Evolutionary conservation across 1,140 invertebrate genomes (phyloP).

Genomic region (Drosophila takahashii): DNA sequence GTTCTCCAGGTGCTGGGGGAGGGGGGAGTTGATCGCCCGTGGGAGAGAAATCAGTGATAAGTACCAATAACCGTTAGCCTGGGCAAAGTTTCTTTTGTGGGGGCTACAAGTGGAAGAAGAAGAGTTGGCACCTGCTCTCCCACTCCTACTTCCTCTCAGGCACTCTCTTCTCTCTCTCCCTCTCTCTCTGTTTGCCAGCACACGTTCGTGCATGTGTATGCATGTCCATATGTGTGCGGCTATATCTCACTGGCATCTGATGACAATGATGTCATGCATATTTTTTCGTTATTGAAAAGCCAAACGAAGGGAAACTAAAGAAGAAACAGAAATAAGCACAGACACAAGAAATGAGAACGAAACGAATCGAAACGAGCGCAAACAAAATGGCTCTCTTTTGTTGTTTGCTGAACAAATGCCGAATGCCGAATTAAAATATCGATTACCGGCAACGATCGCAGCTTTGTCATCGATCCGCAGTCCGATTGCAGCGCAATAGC

Average conservation of each 20-base stretch:
- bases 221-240: slow-evolving; percentile 11
- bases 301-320: slow-evolving; percentile 49
- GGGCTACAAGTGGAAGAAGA: slow-evolving; percentile 2
- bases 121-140: slow-evolving; percentile 26
- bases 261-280: slow-evolving; percentile 79
- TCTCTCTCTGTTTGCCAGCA: slow-evolving; percentile 2
- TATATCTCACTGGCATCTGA: slow-evolving; percentile 46
- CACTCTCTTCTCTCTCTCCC: background rate
- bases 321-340: slow-evolving; percentile 53
- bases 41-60: slow-evolving; percentile 9
- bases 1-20: background rate
- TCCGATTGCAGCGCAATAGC: slow-evolving; percentile 15
- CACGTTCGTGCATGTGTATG: slow-evolving; percentile 15
- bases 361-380: slow-evolving; percentile 1
- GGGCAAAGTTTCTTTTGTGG: slow-evolving; percentile 7
- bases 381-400: slow-evolving; percentile 39
- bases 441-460: slow-evolving; percentile 28
- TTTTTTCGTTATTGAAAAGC: slow-evolving; percentile 79
- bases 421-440: slow-evolving; percentile 24
- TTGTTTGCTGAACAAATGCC: slow-evolving; percentile 11
- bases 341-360: slow-evolving; percentile 18
- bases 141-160: background rate
- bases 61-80: slow-evolving; percentile 39
- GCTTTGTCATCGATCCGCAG: slow-evolving; percentile 23
- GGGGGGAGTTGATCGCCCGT: slow-evolving; percentile 6